Evolutionary conservation across 2,888 invertebrate species (phyloP), one percentile per base, ranked within the genome.

Genomic region (Parelbella ahira): DNA sequence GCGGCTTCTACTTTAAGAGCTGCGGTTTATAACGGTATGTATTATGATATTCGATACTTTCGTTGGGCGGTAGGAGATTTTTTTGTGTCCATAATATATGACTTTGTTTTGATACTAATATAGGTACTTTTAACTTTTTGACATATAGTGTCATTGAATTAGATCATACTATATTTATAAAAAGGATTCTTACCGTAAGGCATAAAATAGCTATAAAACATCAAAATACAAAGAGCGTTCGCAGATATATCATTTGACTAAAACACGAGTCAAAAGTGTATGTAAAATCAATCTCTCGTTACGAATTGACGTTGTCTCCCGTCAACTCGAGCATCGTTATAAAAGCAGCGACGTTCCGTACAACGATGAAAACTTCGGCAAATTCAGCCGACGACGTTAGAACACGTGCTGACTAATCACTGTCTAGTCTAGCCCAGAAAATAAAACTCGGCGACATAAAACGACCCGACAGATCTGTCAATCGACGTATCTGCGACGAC

Each of bases 351-450:
- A 45, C 52, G 55, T n/a, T 45, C 44, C 37, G 42, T 48, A 47
- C 50, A 50, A 38, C 45, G 57, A 56, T 61, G 67, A 67, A 67
- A 62, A 63, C 39, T 41, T 41, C 56, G 57, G 36, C 36, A 50
- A 49, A 50, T 49, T 58, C 51, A 47, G 42, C 48, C 51, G 51
- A 51, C 51, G 63, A 62, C 63, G 59, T 45, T 47, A 23, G 55
- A 54, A 75, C 74, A 73, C 53, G 59, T 68, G 73, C 69, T 63
- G 59, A 63, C 70, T 77, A 76, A 74, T 72, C 71, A 62, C 60
- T 57, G 60, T 54, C 65, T 56, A 59, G 68, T 63, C 62, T 71
- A 62, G 59, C 60, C 62, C 51, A 56, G 56, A 63, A 65, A 68
- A 64, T 58, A 59, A 62, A 60, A 60, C 48, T 44, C 41, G 27